Base-by-base conservation (phyloP, 2,113 vertebrate genomes). In the Vimba vimba region DNA sequence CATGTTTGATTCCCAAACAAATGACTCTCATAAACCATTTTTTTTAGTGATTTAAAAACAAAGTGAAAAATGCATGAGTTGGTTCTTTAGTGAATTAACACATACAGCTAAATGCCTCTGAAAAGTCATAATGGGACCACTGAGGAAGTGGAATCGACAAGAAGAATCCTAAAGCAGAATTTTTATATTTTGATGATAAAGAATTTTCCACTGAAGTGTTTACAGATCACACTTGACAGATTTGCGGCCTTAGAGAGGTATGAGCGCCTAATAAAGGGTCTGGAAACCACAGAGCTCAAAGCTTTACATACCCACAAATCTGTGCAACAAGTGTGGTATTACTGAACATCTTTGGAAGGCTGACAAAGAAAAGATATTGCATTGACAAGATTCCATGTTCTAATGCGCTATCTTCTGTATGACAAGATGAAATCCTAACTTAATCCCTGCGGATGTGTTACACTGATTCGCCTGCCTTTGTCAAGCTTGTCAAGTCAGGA, bases 371-470 rank as follows among this genome's bases (percentile, higher is more conserved):
- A 36, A 76, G 60, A 64, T 76, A 76, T 3, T 43, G 43, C 84
- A 86, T 17, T 80, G 74, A 64, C 30, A 75, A 21, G 59, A 84
- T 75, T 73, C 81, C 77, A 52, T 0, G 27, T 19, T 50, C 36
- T 66, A 33, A 27, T 71, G 43, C 59, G 43, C 66, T 86, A 86
- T 88, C 76, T 73, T 23, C 23, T 60, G 76, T 60, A 52, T 62
- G 74, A 50, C 27, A 36, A 45, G 59, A 62, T 39, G 36, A 84
- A 86, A 84, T 84, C 80, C 80, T 74, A 81, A 80, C 82, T 30
- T 86, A 84, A 81, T 86, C 59, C 85, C 77, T 50, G 55, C 8
- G 62, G 55, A 86, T 57, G 66, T 69, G 59, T 52, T 73, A n/a
- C 6, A 36, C 64, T 83, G 64, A 83, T 79, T 86, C 17, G 33